Base-by-base conservation (phyloP, 2,888 invertebrate species). In the Cetonia aurata region DNA sequence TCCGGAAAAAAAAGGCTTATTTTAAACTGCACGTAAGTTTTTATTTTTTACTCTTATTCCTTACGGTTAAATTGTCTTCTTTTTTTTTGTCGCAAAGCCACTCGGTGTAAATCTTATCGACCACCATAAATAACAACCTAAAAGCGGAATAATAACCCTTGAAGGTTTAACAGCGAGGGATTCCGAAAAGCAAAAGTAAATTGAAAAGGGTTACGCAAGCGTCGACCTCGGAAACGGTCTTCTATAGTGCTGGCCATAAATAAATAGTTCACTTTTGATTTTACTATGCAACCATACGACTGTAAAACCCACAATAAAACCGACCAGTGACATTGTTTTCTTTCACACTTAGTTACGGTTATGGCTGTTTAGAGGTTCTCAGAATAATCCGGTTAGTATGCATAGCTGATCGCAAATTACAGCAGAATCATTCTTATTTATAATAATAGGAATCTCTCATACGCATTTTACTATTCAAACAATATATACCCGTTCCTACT, bases 231-330 rank as follows among this genome's bases (percentile, higher is more conserved):
- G 79, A 79, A 79, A 77, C 74, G 76, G 75, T 69, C 73, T 74
- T 10, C 9, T 74, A 75, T 75, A 71, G 75, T 66, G 37, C 10
- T 37, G 74, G 77, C 72, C 79, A 78, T 81, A 80, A 81, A 65
- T 65, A 59, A 59, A 81, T 81, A 78, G 76, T 79, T 77, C 78
- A 78, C 79, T 79, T 77, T 80, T 79, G 76, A 75, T 78, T 78
- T 79, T 75, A 72, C 71, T 76, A 52, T 52, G 74, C 62, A 53
- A 67, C 46, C 41, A 48, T 31, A 62, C 69, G 69, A 60, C 46
- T 69, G 69, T 62, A 69, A 69, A 69, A 52, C 62, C 52, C 62
- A 65, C 62, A 65, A 50, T 65, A 65, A 67, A 67, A 57, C 46
- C 56, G n/a, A 56, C 53, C 37, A 41, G 41, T 56, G 13, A 41